Base-by-base conservation (phyloP, 1,140 invertebrate genomes). In the Parasteatoda tepidariorum region DNA sequence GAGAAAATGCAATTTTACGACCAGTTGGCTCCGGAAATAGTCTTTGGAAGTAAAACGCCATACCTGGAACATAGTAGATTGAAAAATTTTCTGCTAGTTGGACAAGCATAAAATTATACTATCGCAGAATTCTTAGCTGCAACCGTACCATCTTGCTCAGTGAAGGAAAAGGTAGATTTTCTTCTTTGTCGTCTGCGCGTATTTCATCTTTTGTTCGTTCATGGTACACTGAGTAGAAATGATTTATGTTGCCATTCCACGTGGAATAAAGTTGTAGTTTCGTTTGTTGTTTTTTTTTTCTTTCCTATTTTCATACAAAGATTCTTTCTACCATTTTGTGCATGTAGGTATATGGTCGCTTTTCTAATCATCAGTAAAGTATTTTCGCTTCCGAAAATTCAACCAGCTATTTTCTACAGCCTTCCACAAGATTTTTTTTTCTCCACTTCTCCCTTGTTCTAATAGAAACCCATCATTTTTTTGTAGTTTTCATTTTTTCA, bases 1-100 rank as follows among this genome's bases (percentile, higher is more conserved):
- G 78, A 62, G 78, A 81, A 81, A 81, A 81, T 81, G 78, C 66
- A 81, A 81, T 81, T 81, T 81, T 81, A 81, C 78, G 78, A 81
- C 28, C 78, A 81, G 78, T 81, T 81, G 78, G 33, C 24, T 71
- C 66, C 66, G 66, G 78, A 81, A 81, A 81, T 81, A 81, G 78
- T 81, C 33, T 62, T 48, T 22, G 48, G 31, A 73, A 64, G 61
- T 5, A 41, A 33, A 22, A 74, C 24, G 71, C 55, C 59, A 33
- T 70, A 81, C 78, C 78, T 81, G 67, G 41, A 38, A 81, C 38
- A 48, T 38, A 57, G 62, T 71, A 81, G 78, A 81, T 81, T 81
- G 78, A 81, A 81, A 81, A 81, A 24, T 81, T 81, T 71, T 81
- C 78, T 81, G 78, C 78, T 81, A 81, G 66, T 81, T 81, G 78